These are phyloP conservation scores for Solenopsis fugax DNA, from an alignment of 1,140 invertebrate species.

Conservation along the genomic window DNA sequence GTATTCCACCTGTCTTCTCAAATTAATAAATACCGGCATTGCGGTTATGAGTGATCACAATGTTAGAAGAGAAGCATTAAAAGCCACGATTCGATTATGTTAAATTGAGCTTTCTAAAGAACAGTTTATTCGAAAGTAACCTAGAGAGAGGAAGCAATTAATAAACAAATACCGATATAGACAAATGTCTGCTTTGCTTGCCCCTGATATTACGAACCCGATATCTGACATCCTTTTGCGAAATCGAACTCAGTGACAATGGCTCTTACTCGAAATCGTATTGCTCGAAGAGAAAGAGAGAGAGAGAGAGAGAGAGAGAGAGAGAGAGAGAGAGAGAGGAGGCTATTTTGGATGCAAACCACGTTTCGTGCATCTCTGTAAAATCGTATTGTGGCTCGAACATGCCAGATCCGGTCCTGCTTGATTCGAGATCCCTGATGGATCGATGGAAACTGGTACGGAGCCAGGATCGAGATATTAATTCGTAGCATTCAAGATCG, in stretches of 20 bases:
- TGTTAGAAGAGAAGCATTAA: not conserved
- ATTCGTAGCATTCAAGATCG: constrained; percentile 69
- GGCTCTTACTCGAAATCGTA: constrained; percentile 19
- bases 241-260: constrained; percentile 14
- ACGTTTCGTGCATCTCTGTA: constrained; percentile 37
- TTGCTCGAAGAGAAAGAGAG: not conserved
- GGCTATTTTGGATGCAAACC: constrained; percentile 68
- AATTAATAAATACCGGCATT: not conserved
- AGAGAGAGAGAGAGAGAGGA: not conserved
- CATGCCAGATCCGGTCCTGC: constrained; percentile 4
- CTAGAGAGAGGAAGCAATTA: not conserved
- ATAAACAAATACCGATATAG: not conserved
- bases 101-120: not conserved
- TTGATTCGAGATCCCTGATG: constrained; percentile 63
- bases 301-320: not conserved
- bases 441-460: constrained; percentile 62
- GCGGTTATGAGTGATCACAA: not conserved
- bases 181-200: not conserved
- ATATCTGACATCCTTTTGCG: constrained; percentile 15
- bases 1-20: not conserved
- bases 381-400: constrained; percentile 65
- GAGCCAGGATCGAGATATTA: constrained; percentile 71
- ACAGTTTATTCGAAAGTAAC: not conserved
- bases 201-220: not conserved
- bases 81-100: not conserved